phyloP scores from a whole-genome alignment of 2,888 invertebrate species.

The Platycnemis pennipes region DNA sequence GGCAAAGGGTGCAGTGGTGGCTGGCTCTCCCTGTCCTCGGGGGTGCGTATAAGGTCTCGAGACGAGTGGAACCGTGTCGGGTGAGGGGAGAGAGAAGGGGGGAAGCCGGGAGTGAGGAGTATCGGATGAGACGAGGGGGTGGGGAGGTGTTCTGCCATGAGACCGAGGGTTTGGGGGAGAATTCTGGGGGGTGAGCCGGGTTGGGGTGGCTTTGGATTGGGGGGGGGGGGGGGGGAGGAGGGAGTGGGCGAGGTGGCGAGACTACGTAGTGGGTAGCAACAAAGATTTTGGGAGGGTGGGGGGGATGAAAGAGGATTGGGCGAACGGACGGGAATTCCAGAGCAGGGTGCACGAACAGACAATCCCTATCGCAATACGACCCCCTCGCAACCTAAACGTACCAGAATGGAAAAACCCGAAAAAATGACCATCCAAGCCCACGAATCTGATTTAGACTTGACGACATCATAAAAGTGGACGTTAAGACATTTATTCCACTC shows the following conservation, averaged over 20 bases:
- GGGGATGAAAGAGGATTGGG: constrained; percentile 6
- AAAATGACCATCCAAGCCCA: no score
- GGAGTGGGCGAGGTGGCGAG: not conserved
- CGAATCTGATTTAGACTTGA: no score
- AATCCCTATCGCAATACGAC: not conserved
- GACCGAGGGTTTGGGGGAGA: not conserved
- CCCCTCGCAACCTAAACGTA: not conserved
- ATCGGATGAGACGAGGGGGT: not conserved
- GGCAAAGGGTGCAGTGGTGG: not conserved
- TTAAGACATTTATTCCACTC: no score
- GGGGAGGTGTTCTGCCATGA: not conserved
- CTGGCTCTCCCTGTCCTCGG: not conserved
- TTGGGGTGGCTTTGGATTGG: not conserved
- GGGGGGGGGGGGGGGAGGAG: not conserved
- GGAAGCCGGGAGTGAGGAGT: not conserved
- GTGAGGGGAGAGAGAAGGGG: not conserved
- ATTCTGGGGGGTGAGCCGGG: not conserved
- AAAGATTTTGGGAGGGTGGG: not conserved
- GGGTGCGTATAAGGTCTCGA: constrained; percentile 46
- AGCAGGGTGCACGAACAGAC: not conserved
- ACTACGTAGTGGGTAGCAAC: not conserved
- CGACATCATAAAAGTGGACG: no score
- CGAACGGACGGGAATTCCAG: not conserved
- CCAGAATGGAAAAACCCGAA: no score
- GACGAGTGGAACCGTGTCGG: constrained; percentile 38